Evolutionary conservation across 2,888 invertebrate genomes (phyloP).

Genomic region (Gymnosoma rotundatum): DNA sequence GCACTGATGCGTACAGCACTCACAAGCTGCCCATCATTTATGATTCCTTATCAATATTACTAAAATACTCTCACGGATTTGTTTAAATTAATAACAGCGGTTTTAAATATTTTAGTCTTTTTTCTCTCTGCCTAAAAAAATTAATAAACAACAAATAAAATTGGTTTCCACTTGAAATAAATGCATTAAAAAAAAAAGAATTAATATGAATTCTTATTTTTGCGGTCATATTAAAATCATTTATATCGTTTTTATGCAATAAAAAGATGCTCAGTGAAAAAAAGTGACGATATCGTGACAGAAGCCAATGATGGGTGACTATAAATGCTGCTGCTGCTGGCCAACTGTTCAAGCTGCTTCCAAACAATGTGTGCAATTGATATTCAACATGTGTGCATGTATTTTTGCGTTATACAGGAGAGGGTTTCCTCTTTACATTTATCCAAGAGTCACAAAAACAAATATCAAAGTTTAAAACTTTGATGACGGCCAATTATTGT

Average conservation of each 20-base stretch:
- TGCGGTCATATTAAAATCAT: conserved; percentile 21
- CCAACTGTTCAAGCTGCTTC: conserved; percentile 2
- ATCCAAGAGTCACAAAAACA: not conserved
- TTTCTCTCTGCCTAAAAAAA: not conserved
- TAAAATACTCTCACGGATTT: conserved; percentile 62
- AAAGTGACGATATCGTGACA: conserved; percentile 61
- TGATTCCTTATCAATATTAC: conserved; percentile 56
- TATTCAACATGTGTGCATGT: not conserved
- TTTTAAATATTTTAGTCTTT: conserved; percentile 36
- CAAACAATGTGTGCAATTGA: not conserved
- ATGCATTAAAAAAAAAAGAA: not conserved
- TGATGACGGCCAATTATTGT: no score
- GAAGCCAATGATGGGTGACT: conserved; percentile 63
- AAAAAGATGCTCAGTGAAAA: conserved; percentile 12
- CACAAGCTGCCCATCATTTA: conserved; percentile 33
- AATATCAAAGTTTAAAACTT: no score
- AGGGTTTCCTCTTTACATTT: not conserved
- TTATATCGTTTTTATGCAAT: conserved; percentile 29
- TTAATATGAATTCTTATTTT: conserved; percentile 21
- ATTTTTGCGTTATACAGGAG: conserved; percentile 9
- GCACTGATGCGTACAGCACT: conserved; percentile 15
- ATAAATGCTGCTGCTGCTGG: conserved; percentile 13
- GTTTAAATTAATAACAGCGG: conserved; percentile 66
- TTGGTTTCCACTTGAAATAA: not conserved
- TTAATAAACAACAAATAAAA: not conserved